Evolutionary conservation across 2,113 vertebrate genomes (phyloP).

Genomic region (Phyllopteryx taeniolatus): DNA sequence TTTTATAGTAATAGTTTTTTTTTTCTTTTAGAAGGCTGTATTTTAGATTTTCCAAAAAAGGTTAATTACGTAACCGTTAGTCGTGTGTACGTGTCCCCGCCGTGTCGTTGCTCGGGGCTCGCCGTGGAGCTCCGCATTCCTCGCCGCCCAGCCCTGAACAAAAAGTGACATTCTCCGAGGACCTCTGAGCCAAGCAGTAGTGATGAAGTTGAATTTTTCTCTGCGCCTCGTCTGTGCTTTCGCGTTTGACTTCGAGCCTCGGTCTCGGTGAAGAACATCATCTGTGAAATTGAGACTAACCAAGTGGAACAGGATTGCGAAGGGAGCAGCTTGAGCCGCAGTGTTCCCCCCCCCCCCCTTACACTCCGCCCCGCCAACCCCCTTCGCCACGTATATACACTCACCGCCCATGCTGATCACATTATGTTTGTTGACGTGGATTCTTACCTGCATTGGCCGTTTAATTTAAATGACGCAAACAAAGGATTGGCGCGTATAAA

Average conservation of each 20-base stretch:
- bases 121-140: not conserved
- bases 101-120: not conserved
- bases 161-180: conserved; percentile 37
- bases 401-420: conserved; percentile 55
- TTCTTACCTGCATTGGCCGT: too few relatives aligned
- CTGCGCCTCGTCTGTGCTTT: conserved; percentile 51
- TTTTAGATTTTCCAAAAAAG: not conserved
- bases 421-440: conserved; percentile 26
- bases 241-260: conserved; percentile 59
- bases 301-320: conserved; percentile 72
- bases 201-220: conserved; percentile 44
- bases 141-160: conserved; percentile 2
- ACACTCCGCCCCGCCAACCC: not conserved
- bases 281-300: conserved; percentile 78
- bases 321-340: conserved; percentile 63
- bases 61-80: not conserved
- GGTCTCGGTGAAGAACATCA: conserved; percentile 71
- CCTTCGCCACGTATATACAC: conserved; percentile 47
- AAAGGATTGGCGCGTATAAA: not conserved
- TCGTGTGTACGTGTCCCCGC: not conserved
- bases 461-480: not conserved
- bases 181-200: conserved; percentile 29
- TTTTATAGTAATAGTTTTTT: not conserved
- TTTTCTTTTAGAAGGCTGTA: too few relatives aligned
- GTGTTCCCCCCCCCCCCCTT: not conserved